phyloP scores from a whole-genome alignment of 2,113 vertebrate species.

The Siniperca knerii region DNA sequence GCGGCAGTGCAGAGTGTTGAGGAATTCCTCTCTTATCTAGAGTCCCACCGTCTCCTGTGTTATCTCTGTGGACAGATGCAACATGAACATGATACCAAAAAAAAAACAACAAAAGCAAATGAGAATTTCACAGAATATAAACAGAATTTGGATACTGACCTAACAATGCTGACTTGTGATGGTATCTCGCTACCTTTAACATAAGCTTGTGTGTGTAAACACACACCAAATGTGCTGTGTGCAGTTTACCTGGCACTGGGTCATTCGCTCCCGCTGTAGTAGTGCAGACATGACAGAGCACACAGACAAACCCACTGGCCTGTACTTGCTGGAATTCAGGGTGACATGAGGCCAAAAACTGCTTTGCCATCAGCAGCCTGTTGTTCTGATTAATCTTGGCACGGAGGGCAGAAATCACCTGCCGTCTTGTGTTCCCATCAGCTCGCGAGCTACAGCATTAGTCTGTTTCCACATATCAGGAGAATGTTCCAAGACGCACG shows the following conservation, averaged over 20 bases:
- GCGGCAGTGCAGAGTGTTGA: neutral
- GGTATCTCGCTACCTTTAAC: neutral
- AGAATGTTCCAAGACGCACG: conserved; percentile 77
- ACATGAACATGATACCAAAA: conserved; percentile 35
- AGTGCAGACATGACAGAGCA: conserved; percentile 24
- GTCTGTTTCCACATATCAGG: conserved; percentile 76
- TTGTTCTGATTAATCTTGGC: conserved; percentile 76
- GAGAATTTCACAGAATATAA: conserved; percentile 26
- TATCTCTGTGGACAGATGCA: conserved; percentile 38
- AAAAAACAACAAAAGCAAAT: neutral
- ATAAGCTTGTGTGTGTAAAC: neutral
- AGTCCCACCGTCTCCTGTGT: conserved; percentile 29
- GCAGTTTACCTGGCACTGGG: conserved; percentile 1
- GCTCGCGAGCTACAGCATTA: conserved; percentile 37
- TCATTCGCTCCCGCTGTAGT: conserved; percentile 5
- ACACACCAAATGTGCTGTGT: neutral
- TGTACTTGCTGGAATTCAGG: conserved; percentile 51
- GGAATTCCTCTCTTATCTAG: conserved; percentile 52
- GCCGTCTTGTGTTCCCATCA: conserved; percentile 76
- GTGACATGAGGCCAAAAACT: conserved; percentile 46
- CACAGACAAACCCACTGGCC: conserved; percentile 32
- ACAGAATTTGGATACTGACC: conserved; percentile 40
- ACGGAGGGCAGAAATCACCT: conserved; percentile 75
- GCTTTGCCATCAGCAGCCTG: conserved; percentile 57
- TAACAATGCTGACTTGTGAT: neutral